Base-by-base conservation (phyloP, 2,888 invertebrate genomes). In the Griposia aprilina region DNA sequence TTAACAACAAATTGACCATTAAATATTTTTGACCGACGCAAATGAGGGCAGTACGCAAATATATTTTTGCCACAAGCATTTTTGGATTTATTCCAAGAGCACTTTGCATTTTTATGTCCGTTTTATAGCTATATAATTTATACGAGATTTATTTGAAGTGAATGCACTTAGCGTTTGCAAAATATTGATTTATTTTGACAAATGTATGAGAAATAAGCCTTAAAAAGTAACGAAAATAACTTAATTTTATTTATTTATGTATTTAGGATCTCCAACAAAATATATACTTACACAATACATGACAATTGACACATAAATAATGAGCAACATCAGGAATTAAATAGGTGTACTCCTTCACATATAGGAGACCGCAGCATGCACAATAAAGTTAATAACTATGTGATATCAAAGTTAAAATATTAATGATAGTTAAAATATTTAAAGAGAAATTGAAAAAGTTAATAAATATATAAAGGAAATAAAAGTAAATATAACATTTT, bases 31-130 rank as follows among this genome's bases (percentile, higher is more conserved):
- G 50, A 78, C 50, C 13, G 48, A 30, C 62, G 5, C 10, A 80
- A 81, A 76, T 60, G 71, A 63, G 73, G 59, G 30, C 67, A 66
- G 67, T 60, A 55, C 69, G 71, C 17, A 71, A 59, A 76, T 78
- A 74, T 80, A 84, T 75, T 74, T 74, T 76, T 69, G 79, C 74
- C 74, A 69, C 67, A 23, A 55, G 77, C 50, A 73, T 72, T 76
- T 87, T 80, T 89, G 88, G 89, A 86, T 81, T 81, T 79, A 84
- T 67, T 89, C 88, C 89, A 88, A 89, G 30, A 87, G 84, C 86
- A 84, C 88, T 89, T 78, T 74, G 78, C 78, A 77, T 75, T 89
- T 83, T 88, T 76, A 89, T 77, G 78, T 13, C 48, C 73, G 76
- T 87, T 89, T 89, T 87, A 88, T 87, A 71, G 84, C 66, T 76